phyloP scores from a whole-genome alignment of 2,888 invertebrate species.

The Linhomoeus sp. region DNA sequence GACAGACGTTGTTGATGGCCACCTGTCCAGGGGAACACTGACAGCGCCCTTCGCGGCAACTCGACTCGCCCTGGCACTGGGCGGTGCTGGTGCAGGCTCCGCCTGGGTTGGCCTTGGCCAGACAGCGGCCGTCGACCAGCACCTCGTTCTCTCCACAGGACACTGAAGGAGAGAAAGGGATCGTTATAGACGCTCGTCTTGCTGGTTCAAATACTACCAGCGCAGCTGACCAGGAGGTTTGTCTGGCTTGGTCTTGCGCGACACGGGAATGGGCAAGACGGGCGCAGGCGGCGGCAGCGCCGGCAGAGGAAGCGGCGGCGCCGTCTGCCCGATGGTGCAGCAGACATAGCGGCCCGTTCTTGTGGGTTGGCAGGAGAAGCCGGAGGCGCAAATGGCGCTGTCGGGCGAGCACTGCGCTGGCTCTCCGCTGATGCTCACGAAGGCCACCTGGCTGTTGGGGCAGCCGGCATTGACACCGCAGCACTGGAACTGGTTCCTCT shows the following conservation, averaged over 20 bases:
- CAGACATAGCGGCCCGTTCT: background rate
- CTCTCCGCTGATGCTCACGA: background rate
- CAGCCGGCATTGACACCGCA: slow-evolving; percentile 10
- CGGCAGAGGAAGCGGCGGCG: too few relatives aligned
- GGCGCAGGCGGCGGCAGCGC: too few relatives aligned
- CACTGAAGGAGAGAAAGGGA: too few relatives aligned
- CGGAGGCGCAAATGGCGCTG: background rate
- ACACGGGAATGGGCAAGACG: too few relatives aligned
- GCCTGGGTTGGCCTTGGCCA: slow-evolving; percentile 10
- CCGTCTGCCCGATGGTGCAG: background rate
- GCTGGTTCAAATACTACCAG: too few relatives aligned
- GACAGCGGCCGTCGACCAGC: slow-evolving; percentile 11
- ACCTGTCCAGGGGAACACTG: slow-evolving; percentile 8
- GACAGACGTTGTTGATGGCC: too few relatives aligned
- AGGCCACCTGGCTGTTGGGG: background rate
- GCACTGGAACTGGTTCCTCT: slow-evolving; percentile 15
- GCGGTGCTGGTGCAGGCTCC: slow-evolving; percentile 9
- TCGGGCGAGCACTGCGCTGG: background rate
- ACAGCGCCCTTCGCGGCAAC: slow-evolving; percentile 11
- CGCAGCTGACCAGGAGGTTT: too few relatives aligned
- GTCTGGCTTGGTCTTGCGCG: too few relatives aligned
- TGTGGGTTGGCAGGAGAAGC: background rate
- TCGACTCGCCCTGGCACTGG: slow-evolving; percentile 14
- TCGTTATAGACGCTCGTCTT: too few relatives aligned
- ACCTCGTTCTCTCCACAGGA: slow-evolving; percentile 9